Conservation (phyloP, 2,888 invertebrate genomes). For the Heteromyza rotundicornis region DNA sequence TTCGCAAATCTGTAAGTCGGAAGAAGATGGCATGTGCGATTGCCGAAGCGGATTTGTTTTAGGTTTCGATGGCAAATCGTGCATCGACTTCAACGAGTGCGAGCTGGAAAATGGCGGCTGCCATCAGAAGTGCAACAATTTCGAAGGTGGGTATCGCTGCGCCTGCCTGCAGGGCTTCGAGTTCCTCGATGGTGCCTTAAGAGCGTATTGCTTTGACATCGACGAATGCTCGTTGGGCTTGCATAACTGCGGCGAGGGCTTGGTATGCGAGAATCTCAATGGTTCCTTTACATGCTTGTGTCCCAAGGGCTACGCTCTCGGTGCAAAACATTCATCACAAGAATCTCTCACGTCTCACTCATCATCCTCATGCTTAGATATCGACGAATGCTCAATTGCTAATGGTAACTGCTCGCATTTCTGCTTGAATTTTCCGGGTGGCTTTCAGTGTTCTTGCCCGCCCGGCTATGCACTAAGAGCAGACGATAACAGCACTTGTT, state of each 20-base stretch:
- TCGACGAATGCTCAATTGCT: constrained; percentile 63
- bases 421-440: constrained; percentile 59
- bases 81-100: constrained; percentile 67
- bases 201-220: constrained; percentile 54
- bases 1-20: constrained; percentile 66
- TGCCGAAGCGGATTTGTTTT: constrained; percentile 59
- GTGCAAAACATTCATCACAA: constrained; percentile 23
- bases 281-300: constrained; percentile 63
- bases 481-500: constrained; percentile 52
- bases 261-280: constrained; percentile 58
- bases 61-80: constrained; percentile 62
- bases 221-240: constrained; percentile 65
- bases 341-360: constrained; percentile 5
- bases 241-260: constrained; percentile 48
- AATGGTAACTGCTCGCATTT: constrained; percentile 64
- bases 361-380: constrained; percentile 58
- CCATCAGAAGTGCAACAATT: constrained; percentile 63
- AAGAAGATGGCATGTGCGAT: constrained; percentile 53
- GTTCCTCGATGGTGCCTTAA: constrained; percentile 40
- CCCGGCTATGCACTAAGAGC: constrained; percentile 42
- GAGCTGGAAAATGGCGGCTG: constrained; percentile 60
- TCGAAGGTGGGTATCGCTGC: constrained; percentile 65
- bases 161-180: constrained; percentile 64
- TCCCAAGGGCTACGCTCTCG: constrained; percentile 62
- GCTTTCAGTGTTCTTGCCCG: constrained; percentile 54